phyloP scores from a whole-genome alignment of 2,113 vertebrate species.

The Semnornis frantzii region DNA sequence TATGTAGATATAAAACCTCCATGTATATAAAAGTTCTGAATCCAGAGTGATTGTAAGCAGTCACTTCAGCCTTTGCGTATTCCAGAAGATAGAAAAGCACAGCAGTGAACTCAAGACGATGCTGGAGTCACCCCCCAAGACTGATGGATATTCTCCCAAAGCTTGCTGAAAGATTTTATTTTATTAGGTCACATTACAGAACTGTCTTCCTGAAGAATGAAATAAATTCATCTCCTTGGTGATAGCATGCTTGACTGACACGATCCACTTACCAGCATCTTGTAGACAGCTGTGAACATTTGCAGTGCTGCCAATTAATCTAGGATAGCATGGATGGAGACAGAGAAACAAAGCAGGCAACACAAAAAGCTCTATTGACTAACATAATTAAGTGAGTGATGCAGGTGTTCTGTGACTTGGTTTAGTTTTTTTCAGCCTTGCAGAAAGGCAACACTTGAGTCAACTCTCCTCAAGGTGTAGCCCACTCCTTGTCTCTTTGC shows the following conservation, averaged over 20 bases:
- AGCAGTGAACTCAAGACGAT: not conserved
- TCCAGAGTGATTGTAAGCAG: not conserved
- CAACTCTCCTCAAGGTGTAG: not conserved
- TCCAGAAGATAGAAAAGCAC: not conserved
- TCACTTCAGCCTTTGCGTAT: not conserved
- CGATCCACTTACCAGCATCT: slow-evolving; percentile 65
- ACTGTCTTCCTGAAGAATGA: slow-evolving; percentile 51
- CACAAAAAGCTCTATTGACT: slow-evolving; percentile 54
- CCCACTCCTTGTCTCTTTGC: not conserved
- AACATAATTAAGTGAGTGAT: slow-evolving; percentile 31
- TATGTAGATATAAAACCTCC: too few species aligned
- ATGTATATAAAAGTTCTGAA: too few species aligned
- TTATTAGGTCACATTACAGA: slow-evolving; percentile 62
- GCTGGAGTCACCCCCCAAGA: not conserved
- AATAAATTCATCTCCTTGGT: slow-evolving; percentile 55
- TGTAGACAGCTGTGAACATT: slow-evolving; percentile 79
- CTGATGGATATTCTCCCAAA: not conserved
- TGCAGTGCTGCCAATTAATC: slow-evolving; percentile 67
- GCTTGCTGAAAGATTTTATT: slow-evolving; percentile 61
- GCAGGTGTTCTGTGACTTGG: slow-evolving; percentile 51
- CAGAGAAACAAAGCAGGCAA: slow-evolving; percentile 34
- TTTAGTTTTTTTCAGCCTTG: slow-evolving; percentile 8
- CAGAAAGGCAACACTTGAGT: slow-evolving; percentile 37
- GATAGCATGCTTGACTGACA: slow-evolving; percentile 68
- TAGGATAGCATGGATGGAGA: slow-evolving; percentile 44